Percentiles rank a stretch among this genome's conserved stretches.
Evolutionary conservation across 2,797 vertebrate genomes (phyloP).

Genomic region (Chanos chanos): DNA sequence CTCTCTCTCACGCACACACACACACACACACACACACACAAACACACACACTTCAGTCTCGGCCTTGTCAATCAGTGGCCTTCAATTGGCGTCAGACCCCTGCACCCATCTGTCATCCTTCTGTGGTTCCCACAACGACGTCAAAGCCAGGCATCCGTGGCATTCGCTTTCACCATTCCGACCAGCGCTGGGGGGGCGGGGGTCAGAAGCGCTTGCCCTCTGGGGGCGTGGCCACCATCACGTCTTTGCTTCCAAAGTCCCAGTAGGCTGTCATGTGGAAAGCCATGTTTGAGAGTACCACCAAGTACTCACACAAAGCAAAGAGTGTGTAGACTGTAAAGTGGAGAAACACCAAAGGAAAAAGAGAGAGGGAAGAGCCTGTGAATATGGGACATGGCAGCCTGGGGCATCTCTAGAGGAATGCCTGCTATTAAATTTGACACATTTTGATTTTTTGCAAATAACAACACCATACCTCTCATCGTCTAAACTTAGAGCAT

Average conservation of each 20-base stretch:
- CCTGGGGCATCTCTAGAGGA: too few relatives aligned
- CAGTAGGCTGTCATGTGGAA: conserved; percentile 94
- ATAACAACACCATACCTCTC: too few relatives aligned
- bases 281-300: conserved; percentile 94
- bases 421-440: too few relatives aligned
- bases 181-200: too few relatives aligned
- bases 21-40: background rate
- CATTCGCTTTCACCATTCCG: background rate
- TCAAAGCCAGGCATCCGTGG: too few relatives aligned
- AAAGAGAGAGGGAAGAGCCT: background rate
- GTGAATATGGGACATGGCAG: background rate
- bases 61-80: background rate
- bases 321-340: conserved; percentile 86
- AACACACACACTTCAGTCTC: background rate
- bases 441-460: too few relatives aligned
- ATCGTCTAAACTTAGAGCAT: too few relatives aligned
- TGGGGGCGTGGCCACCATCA: conserved; percentile 77
- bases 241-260: conserved; percentile 89
- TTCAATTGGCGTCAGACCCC: background rate
- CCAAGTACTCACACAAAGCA: conserved; percentile 87
- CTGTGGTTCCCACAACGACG: background rate
- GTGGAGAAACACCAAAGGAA: background rate
- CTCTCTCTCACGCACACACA: too few relatives aligned
- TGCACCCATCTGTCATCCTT: too few relatives aligned
- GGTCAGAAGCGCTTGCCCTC: conserved; percentile 86